Evolutionary conservation across 2,888 invertebrate species (phyloP), one percentile per base, ranked within the genome.

Genomic region (Lucinisca nassula): DNA sequence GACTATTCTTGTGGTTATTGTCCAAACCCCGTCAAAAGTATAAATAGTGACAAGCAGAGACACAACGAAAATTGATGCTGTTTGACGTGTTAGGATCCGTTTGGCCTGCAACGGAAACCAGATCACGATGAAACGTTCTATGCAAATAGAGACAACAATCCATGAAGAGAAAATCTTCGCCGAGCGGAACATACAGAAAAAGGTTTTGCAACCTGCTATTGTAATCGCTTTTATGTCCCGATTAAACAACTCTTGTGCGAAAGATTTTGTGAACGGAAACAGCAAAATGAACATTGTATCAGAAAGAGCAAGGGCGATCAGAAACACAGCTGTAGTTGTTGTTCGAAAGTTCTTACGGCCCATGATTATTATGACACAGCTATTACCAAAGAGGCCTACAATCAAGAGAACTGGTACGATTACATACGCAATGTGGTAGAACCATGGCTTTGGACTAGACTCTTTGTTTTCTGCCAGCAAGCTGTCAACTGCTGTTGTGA

Each of bases 131-230:
- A 93, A 92, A 12, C 93, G 77, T 55, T 93, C 92, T 1, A 91
- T 74, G 40, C 89, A 81, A 35, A 93, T 88, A n/a, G 87, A 49
- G 0, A 92, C 90, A 2, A 93, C 88, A 21, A 92, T 82, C 92
- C 93, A 92, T 8, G 92, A 90, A 12, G 91, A 91, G 27, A 82
- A 82, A 32, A 92, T 89, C 73, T 93, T 93, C 14, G 91, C 82
- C 8, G 85, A 84, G 17, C 90, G 79, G 55, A 83, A 91, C 21
- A 87, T 30, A 61, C 82, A 90, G 81, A 91, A 92, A 81, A 90
- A 93, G 0, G 83, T 10, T 72, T 92, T 88, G 55, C 93, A 93
- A 4, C 92, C 91, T 10, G 79, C 37, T 0, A 78, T 81, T 4
- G 79, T 70, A 27, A 93, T 37, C 12, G 93, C 88, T 49, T 90